Evolutionary conservation across 2,888 invertebrate genomes (phyloP), one percentile per base, ranked within the genome.

Genomic region (Phaonia tiefii): DNA sequence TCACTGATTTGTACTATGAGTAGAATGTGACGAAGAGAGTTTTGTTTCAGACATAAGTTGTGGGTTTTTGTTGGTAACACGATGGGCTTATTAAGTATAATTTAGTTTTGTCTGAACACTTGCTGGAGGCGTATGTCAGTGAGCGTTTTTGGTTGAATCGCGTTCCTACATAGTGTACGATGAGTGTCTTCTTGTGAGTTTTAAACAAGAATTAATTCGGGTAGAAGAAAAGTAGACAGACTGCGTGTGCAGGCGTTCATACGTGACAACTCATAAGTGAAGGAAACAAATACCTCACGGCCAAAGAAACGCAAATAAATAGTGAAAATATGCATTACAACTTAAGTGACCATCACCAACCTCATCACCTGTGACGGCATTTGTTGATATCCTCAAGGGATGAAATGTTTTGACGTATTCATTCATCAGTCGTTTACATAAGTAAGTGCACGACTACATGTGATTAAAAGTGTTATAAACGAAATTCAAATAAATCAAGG

Each of bases 21-120:
- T 44, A 44, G 13, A 44, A 44, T 44, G 2, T n/a, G 31, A 31
- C 31, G 31, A 49, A 26, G 56, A 3, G 26, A 26, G 58, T 7
- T 7, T n/a, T 60, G 60, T 20, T 37, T 66, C 22, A 26, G 22
- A 22, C 25, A 44, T n/a, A 25, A 60, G 4, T 51, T n/a, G 42
- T 25, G 49, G 49, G 58, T 15, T 51, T 46, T 63, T 63, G 31
- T 72, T 37, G 31, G 42, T 56, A 46, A 17, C 25, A 49, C 63
- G 63, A 63, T 44, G 54, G 54, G 58, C 69, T 81, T 58, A 82
- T 70, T 79, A 71, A 79, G 58, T 73, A 76, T 60, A 79, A 74
- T 82, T 83, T 67, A 83, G 83, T 83, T 78, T 76, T 66, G 80
- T 78, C 49, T 82, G 74, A 82, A 37, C 80, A 65, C 73, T 83